These are phyloP conservation scores for Cryptotermes secundus DNA, from an alignment of 1,140 invertebrate species.

Conservation along the genomic window DNA sequence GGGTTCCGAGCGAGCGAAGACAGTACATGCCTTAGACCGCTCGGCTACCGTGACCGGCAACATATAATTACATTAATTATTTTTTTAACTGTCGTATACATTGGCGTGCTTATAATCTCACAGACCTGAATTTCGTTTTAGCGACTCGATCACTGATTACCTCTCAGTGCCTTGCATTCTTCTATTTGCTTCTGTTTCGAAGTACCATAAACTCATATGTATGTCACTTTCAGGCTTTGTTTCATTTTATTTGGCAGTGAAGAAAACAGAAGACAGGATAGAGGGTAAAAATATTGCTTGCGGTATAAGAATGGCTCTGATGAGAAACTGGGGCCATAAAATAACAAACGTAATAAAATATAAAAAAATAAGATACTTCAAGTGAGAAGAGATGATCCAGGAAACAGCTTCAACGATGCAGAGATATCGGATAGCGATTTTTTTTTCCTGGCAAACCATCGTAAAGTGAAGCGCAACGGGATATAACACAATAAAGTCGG, in stretches of 20 bases:
- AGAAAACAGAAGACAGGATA: neutral
- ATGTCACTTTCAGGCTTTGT: neutral
- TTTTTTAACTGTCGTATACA: no score
- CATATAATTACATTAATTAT: no score
- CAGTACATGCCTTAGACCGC: no score
- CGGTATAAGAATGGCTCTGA: neutral
- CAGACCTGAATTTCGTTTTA: no score
- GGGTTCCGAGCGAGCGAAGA: no score
- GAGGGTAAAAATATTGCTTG: neutral
- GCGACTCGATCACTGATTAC: neutral
- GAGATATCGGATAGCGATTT: neutral
- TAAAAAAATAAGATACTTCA: neutral
- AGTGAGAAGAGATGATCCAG: neutral
- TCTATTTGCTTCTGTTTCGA: neutral
- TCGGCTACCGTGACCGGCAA: no score
- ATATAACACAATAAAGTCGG: neutral
- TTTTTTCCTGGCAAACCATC: neutral
- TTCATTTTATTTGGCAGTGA: neutral
- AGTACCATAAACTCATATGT: neutral
- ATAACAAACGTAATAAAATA: conserved; percentile 8
- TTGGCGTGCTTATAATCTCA: no score
- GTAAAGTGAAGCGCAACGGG: neutral
- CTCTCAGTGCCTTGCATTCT: neutral
- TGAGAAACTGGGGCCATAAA: neutral
- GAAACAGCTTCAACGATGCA: neutral